Evolutionary conservation across 2,113 vertebrate genomes (phyloP).

Genomic region (Hydropotes inermis): DNA sequence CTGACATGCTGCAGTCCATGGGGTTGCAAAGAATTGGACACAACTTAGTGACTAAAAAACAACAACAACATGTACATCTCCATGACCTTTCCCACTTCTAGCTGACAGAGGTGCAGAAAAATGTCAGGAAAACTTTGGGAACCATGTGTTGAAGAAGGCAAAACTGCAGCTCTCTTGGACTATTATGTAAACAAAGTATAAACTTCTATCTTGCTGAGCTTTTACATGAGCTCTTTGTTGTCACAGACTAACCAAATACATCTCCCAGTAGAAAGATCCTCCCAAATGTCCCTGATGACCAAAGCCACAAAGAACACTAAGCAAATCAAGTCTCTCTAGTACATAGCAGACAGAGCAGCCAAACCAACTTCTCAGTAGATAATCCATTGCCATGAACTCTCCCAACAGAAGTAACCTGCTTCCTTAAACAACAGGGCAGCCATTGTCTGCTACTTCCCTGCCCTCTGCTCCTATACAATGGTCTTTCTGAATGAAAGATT

Average conservation of each 20-base stretch:
- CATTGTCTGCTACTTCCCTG: neutral
- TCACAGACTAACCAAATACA: neutral
- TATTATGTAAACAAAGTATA: neutral
- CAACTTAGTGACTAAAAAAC: neutral
- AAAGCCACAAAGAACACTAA: neutral
- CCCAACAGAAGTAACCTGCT: neutral
- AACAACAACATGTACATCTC: neutral
- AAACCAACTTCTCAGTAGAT: neutral
- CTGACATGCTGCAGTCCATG: neutral
- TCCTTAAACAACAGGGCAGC: neutral
- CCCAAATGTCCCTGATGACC: neutral
- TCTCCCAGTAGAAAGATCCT: neutral
- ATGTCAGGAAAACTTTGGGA: neutral
- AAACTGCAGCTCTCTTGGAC: neutral
- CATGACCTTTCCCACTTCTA: neutral
- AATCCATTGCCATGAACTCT: neutral
- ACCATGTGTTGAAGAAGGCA: neutral
- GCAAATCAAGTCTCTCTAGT: neutral
- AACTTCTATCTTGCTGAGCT: neutral
- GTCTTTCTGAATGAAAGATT: neutral
- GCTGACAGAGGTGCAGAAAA: neutral
- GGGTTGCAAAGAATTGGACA: neutral
- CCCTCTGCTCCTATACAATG: neutral
- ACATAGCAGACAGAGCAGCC: neutral
- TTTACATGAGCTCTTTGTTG: neutral